Base-by-base conservation (phyloP, 2,888 invertebrate genomes). In the Norana najaformis region DNA sequence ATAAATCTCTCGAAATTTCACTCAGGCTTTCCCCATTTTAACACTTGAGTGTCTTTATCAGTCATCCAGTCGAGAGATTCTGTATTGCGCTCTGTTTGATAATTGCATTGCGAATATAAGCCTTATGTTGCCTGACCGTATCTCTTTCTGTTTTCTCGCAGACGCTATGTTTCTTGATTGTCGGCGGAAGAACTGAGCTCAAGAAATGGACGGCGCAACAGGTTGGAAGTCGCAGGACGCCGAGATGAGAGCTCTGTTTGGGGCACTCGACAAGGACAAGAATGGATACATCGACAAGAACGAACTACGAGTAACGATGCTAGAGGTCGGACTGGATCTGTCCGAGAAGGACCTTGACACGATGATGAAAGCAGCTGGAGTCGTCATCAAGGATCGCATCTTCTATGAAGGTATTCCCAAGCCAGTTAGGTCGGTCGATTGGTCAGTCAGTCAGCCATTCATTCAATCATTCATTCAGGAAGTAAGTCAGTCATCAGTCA, bases 321-420 rank as follows among this genome's bases (percentile, higher is more conserved):
- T 83, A 30, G 90, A 90, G 35, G 90, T 90, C 3, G 90, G 90
- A 8, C 89, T 90, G 4, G 47, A 47, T 34, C 90, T 92, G 37
- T 90, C 92, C 2, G 91, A 91, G 30, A 85, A 38, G 13, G 92
- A 92, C 88, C 90, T 92, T 38, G 89, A 89, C n/a, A 90, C 90
- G 35, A 92, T 92, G 92, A 91, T 92, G 91, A 90, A 91, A 88
- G 92, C 91, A 47, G 92, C 91, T 6, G 91, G 92, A 16, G 92
- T 92, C 18, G 89, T 90, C 37, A 91, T 90, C 88, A 90, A 90
- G n/a, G 92, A 92, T 35, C 85, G 92, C 8, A 92, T 92, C 90
- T 92, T 92, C 89, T 92, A 92, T 47, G 92, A 92, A 89, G 91
- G 90, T 90, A 39, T 41, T 13, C 18, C 20, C 6, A 30, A 23